Evolutionary conservation across 1,140 invertebrate genomes (phyloP).

Genomic region (Brevipalpus yothersi): DNA sequence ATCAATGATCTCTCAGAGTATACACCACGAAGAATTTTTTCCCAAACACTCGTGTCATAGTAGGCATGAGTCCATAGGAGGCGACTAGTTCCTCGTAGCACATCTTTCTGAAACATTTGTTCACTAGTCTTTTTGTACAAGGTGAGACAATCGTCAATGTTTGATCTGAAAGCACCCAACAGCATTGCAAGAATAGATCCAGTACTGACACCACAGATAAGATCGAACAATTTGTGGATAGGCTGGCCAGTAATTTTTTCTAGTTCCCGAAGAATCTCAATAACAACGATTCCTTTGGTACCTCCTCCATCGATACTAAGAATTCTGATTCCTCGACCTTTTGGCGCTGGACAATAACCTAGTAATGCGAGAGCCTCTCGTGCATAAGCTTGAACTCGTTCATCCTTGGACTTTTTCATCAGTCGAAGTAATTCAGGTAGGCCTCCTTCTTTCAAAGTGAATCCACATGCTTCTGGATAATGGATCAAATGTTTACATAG

Average conservation of each 20-base stretch:
- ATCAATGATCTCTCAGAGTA: slow-evolving; percentile 39
- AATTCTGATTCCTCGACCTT: slow-evolving; percentile 46
- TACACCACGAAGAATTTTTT: slow-evolving; percentile 39
- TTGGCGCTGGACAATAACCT: slow-evolving; percentile 41
- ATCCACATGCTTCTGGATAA: slow-evolving; percentile 40
- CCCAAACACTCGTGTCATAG: slow-evolving; percentile 66
- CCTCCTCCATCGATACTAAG: slow-evolving; percentile 74
- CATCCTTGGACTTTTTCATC: slow-evolving; percentile 1
- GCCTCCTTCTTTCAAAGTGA: slow-evolving; percentile 35
- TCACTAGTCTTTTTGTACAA: slow-evolving; percentile 40
- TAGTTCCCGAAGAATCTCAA: slow-evolving; percentile 48
- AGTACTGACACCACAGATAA: slow-evolving; percentile 72
- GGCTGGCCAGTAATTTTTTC: slow-evolving; percentile 39
- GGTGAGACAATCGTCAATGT: slow-evolving; percentile 33
- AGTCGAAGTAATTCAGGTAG: slow-evolving; percentile 1
- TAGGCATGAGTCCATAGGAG: slow-evolving; percentile 65
- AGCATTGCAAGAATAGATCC: slow-evolving; percentile 14
- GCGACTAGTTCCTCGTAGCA: slow-evolving; percentile 43
- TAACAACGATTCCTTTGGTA: slow-evolving; percentile 42
- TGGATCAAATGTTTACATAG: slow-evolving; percentile 38
- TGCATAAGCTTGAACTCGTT: slow-evolving; percentile 3
- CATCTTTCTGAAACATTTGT: slow-evolving; percentile 42
- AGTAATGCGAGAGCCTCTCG: slow-evolving; percentile 29
- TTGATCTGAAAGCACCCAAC: slow-evolving; percentile 28
- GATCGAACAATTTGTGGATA: slow-evolving; percentile 44